A percentile compares a stretch with the other conserved stretches of the same genome.
Conservation (phyloP, 2,888 invertebrate genomes). For the Synergus laeviventris region DNA sequence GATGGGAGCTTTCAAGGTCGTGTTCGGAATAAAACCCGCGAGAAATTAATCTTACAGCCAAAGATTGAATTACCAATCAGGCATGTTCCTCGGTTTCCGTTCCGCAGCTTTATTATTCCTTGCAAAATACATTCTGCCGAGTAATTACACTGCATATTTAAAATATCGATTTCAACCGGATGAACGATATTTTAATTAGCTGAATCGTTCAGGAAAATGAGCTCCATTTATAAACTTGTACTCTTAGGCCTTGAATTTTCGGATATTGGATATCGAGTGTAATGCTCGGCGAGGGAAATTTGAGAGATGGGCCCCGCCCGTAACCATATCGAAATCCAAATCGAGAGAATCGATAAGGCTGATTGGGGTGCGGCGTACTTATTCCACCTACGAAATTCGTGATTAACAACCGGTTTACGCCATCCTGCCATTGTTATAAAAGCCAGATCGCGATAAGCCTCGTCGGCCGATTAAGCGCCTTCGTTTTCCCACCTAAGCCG, state of each 20-base stretch:
- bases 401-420: slow-evolving; percentile 36
- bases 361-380: slow-evolving; percentile 14
- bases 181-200: background rate
- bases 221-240: background rate
- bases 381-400: slow-evolving; percentile 32
- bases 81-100: slow-evolving; percentile 17
- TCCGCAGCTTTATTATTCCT: background rate
- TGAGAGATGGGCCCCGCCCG: slow-evolving; percentile 17
- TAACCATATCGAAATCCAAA: slow-evolving; percentile 15
- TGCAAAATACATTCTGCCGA: background rate
- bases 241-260: background rate
- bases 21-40: slow-evolving; percentile 34
- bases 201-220: background rate
- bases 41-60: slow-evolving; percentile 30
- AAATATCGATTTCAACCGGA: slow-evolving; percentile 9
- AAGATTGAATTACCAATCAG: slow-evolving; percentile 39
- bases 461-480: background rate
- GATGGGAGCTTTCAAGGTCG: slow-evolving; percentile 23
- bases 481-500: background rate
- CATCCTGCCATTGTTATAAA: slow-evolving; percentile 7
- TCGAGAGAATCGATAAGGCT: slow-evolving; percentile 23
- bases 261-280: background rate
- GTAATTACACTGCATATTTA: slow-evolving; percentile 11
- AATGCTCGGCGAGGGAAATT: background rate
- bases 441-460: background rate